Base-by-base conservation (phyloP, 1,140 invertebrate species). In the Hylaeus anthracinus region DNA sequence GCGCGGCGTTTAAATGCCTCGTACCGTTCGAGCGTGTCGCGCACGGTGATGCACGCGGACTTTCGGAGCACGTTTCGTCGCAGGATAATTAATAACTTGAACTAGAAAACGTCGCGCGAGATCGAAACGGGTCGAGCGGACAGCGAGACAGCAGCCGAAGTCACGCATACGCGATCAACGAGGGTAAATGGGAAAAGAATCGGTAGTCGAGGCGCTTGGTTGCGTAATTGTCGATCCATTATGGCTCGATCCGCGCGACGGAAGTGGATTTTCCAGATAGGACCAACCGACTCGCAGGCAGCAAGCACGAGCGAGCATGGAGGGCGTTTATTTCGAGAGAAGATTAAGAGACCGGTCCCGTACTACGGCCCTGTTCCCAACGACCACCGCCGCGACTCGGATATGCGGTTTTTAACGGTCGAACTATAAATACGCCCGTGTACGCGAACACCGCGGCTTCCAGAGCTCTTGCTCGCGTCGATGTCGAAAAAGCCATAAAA, bases 341-440 rank as follows among this genome's bases (percentile, higher is more conserved):
- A 83, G 84, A 87, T 83, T 81, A 81, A 87, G 84, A 84, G 74
- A 77, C 80, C 77, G 86, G 81, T 79, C 80, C 86, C 83, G 81
- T 87, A 72, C 72, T 72, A 63, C 66, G 74, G 64, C 61, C 70
- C 65, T 63, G 71, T 66, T 81, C 51, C 60, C 51, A 37, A 37
- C 67, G 75, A 65, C 72, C 81, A 63, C 60, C 78, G 64, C 63
- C 81, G 63, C 66, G 81, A 73, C 63, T 78, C 70, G 79, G 58
- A 69, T 70, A 86, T 64, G 70, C 72, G 61, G 66, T 84, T 87
- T 87, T 87, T 87, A 87, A 87, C 82, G 85, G 78, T 86, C 66
- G 15, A 84, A 78, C 86, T 87, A 87, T 87, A 87, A 87, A 87
- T 87, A 86, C 61, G 66, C 79, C 15, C 10, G 58, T 14, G 26